Conservation (phyloP, 2,888 invertebrate genomes). For the Aspidiotus rigidus region DNA sequence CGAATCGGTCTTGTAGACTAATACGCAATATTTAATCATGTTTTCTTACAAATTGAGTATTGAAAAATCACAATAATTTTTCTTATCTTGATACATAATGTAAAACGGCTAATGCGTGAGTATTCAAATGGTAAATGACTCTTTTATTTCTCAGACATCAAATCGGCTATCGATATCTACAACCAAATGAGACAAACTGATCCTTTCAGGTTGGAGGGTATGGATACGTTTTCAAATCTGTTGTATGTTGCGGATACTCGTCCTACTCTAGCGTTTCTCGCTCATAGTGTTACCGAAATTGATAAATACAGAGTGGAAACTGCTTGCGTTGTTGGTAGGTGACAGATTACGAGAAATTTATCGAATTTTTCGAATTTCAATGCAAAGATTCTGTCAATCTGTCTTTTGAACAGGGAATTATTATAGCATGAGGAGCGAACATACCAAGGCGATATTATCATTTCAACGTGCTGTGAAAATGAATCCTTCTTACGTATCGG, state of each 20-base stretch:
- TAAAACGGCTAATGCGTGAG: too few relatives aligned
- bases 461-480: slow-evolving; percentile 89
- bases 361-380: background rate
- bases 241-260: slow-evolving; percentile 88
- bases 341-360: background rate
- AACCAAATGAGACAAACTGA: slow-evolving; percentile 73
- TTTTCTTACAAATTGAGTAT: slow-evolving; percentile 13
- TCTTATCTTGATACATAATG: too few relatives aligned
- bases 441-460: slow-evolving; percentile 94
- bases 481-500: slow-evolving; percentile 87
- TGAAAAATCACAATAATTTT: background rate
- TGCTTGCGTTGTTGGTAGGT: slow-evolving; percentile 87
- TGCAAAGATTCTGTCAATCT: background rate
- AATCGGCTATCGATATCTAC: slow-evolving; percentile 76
- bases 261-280: slow-evolving; percentile 83
- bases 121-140: background rate
- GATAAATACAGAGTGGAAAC: slow-evolving; percentile 97
- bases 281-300: slow-evolving; percentile 84
- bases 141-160: slow-evolving; percentile 61
- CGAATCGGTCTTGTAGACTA: too few relatives aligned
- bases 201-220: slow-evolving; percentile 87
- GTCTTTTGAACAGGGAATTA: slow-evolving; percentile 70
- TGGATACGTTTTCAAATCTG: slow-evolving; percentile 94
- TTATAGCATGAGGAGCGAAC: slow-evolving; percentile 88
- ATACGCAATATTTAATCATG: too few relatives aligned